Evolutionary conservation across 1,140 invertebrate species (phyloP).

Genomic region (Brachionus calyciflorus): DNA sequence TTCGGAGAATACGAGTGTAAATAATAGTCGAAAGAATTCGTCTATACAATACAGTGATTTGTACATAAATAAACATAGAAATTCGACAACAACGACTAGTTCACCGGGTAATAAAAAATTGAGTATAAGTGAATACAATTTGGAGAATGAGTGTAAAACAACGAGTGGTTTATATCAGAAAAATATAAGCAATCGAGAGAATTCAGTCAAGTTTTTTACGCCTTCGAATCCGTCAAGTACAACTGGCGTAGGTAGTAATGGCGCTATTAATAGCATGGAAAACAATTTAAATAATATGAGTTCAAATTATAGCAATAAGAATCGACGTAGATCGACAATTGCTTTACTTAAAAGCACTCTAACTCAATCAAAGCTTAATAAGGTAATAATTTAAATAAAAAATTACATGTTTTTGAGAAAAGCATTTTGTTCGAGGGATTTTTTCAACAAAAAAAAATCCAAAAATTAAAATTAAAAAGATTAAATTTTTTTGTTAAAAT

Average conservation of each 20-base stretch:
- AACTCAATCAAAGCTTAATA: constrained; percentile 21
- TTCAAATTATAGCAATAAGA: neutral
- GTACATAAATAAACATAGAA: neutral
- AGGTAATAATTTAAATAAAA: neutral
- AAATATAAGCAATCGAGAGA: neutral
- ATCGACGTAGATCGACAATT: constrained; percentile 31
- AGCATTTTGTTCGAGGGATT: too few relatives aligned
- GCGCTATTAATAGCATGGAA: neutral
- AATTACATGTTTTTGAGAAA: neutral
- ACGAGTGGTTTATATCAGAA: neutral
- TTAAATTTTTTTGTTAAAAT: too few relatives aligned
- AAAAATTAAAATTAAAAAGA: too few relatives aligned
- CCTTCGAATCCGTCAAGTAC: constrained; percentile 18
- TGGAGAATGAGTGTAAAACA: constrained; percentile 10
- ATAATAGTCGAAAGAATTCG: neutral
- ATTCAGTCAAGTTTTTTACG: constrained; percentile 26
- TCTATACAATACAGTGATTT: constrained; percentile 31
- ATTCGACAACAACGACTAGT: neutral
- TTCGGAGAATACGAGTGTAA: neutral
- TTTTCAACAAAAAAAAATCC: too few relatives aligned
- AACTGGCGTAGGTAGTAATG: neutral
- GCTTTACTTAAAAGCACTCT: constrained; percentile 27
- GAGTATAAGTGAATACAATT: constrained; percentile 25
- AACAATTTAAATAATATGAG: constrained; percentile 6
- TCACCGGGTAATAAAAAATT: constrained; percentile 31